A percentile compares a stretch with the other conserved stretches of the same genome.
phyloP scores from a whole-genome alignment of 2,888 invertebrate genomes.

The Deilephila elpenor region DNA sequence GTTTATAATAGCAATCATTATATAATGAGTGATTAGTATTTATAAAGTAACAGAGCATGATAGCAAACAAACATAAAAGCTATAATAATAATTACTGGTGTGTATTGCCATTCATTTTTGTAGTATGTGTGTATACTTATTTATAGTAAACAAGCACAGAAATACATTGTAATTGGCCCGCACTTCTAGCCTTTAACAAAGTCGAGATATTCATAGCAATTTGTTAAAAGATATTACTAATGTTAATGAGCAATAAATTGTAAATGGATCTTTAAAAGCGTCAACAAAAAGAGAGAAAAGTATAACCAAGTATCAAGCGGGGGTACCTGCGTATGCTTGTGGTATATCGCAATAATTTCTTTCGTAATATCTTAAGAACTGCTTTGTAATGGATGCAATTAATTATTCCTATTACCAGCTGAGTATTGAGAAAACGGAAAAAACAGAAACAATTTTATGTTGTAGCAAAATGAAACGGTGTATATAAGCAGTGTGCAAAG shows the following conservation, averaged over 20 bases:
- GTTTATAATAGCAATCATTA: too few relatives aligned
- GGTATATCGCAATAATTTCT: conserved; percentile 25
- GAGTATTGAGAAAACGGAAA: conserved; percentile 26
- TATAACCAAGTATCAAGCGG: background rate
- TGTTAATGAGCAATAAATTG: conserved; percentile 27
- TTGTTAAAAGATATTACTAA: conserved; percentile 24
- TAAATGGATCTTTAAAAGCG: conserved; percentile 13
- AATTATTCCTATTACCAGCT: conserved; percentile 29
- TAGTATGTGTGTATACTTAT: too few relatives aligned
- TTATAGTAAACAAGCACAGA: background rate
- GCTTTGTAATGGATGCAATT: conserved; percentile 27
- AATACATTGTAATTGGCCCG: background rate
- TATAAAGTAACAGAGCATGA: too few relatives aligned
- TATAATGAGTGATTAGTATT: too few relatives aligned
- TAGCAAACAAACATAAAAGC: too few relatives aligned
- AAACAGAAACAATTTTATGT: conserved; percentile 14
- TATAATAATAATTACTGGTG: too few relatives aligned
- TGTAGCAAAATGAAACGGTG: conserved; percentile 2
- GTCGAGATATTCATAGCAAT: conserved; percentile 20
- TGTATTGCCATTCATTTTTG: too few relatives aligned
- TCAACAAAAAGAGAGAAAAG: conserved; percentile 14
- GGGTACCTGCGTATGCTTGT: conserved; percentile 13
- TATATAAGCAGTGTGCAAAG: background rate
- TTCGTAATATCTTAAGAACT: conserved; percentile 28
- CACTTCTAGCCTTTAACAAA: conserved; percentile 4